Evolutionary conservation across 2,888 invertebrate species (phyloP), one percentile per base, ranked within the genome.

Genomic region (Scaptomyza polygonia): DNA sequence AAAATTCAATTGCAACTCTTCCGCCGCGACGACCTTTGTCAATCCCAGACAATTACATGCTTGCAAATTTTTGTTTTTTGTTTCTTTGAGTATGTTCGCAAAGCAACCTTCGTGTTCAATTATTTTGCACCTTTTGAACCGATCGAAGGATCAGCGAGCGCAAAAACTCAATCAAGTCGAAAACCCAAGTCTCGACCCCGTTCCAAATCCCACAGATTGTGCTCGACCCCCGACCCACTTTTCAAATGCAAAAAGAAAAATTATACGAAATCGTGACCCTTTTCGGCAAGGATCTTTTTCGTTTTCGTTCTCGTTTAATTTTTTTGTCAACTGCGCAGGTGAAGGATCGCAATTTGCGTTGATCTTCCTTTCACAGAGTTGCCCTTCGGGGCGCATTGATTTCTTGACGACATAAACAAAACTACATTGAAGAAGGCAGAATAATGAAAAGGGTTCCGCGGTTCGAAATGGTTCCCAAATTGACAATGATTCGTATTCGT

Each of bases 1-100:
- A 77, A 77, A 83, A 86, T 80, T 88, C 81, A 79, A 79, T 79
- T 79, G 79, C 72, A 71, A 67, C 63, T 73, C 73, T 62, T 66
- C 39, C 16, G 9, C 9, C 16, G 16, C 58, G 45, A 47, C 62
- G 65, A 70, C 79, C 71, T 75, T 72, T 74, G 74, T 77, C 72
- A 82, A 62, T 75, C 74, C 74, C 69, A 84, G 73, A 84, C 89
- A 90, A 90, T 90, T 90, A 90, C 89, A 90, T 88, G 90, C 89
- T 90, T 84, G 90, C 90, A 90, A 90, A 90, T 89, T 90, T 88
- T 88, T 68, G 89, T 90, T 88, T 88, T 68, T 59, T 52, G 12
- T n/a, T 88, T 68, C 57, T 52, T 6, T 45, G 66, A 39, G 55
- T 67, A 65, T 67, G 58, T 34, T 14, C 71, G 48, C 73, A 48